These are phyloP conservation scores for Watsonalla cultraria DNA, from an alignment of 2,888 invertebrate genomes.

Conservation along the genomic window DNA sequence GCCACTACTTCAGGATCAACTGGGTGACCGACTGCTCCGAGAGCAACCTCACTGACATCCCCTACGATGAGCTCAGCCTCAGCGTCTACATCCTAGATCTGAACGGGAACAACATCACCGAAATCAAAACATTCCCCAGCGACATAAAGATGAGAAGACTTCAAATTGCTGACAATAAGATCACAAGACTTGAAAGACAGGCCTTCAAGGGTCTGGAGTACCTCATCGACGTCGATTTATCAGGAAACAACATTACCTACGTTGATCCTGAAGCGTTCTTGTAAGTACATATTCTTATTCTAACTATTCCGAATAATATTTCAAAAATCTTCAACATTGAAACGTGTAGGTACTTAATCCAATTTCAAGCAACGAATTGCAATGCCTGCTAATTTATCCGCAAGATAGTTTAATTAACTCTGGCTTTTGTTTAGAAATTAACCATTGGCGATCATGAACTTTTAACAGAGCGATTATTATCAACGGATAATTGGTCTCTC, in stretches of 20 bases:
- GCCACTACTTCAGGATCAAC: slow-evolving; percentile 86
- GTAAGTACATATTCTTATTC: slow-evolving; percentile 66
- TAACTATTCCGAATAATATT: not conserved
- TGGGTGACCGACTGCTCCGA: slow-evolving; percentile 89
- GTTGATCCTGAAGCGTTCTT: slow-evolving; percentile 83
- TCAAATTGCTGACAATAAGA: slow-evolving; percentile 83
- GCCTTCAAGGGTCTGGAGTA: slow-evolving; percentile 82
- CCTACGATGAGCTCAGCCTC: slow-evolving; percentile 82
- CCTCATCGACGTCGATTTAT: slow-evolving; percentile 84
- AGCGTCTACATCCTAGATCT: slow-evolving; percentile 85
- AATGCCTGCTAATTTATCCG: slow-evolving; percentile 2
- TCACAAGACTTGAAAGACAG: slow-evolving; percentile 79
- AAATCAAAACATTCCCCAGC: slow-evolving; percentile 80
- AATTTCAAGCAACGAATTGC: slow-evolving; percentile 7
- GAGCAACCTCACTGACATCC: slow-evolving; percentile 84
- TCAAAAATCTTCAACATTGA: not conserved
- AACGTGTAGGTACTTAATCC: slow-evolving; percentile 11
- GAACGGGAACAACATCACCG: slow-evolving; percentile 83
- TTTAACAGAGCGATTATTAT: not conserved
- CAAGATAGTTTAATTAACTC: not conserved
- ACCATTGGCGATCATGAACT: not conserved
- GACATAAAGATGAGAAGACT: slow-evolving; percentile 84
- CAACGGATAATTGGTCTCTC: too few species aligned
- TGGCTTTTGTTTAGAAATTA: slow-evolving; percentile 11
- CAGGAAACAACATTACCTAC: slow-evolving; percentile 80